These are phyloP conservation scores for Todus mexicanus DNA, from an alignment of 2,797 vertebrate genomes.

Conservation along the genomic window DNA sequence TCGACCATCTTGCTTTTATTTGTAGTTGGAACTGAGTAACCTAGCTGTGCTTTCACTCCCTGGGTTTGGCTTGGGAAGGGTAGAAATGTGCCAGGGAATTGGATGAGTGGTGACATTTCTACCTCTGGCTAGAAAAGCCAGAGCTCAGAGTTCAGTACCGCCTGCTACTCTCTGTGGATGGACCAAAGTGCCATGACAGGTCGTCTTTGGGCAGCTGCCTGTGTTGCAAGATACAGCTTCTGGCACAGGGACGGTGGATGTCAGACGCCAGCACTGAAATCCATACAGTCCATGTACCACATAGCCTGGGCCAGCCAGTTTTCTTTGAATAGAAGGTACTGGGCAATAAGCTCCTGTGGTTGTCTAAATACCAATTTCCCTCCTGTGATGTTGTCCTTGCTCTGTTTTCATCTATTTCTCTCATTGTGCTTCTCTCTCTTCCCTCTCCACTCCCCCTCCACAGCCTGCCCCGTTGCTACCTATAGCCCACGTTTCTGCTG, in stretches of 20 bases:
- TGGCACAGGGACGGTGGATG: background rate
- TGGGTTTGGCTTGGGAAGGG: background rate
- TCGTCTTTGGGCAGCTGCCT: background rate
- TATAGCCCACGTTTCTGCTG: conserved; percentile 49
- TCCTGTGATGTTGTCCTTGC: background rate
- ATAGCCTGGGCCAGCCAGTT: background rate
- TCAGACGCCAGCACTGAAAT: background rate
- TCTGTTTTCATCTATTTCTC: background rate
- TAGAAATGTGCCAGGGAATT: background rate
- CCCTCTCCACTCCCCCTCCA: background rate
- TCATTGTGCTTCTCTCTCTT: background rate
- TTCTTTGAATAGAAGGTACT: background rate
- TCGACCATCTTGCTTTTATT: background rate
- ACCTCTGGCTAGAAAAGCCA: background rate
- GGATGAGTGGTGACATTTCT: background rate
- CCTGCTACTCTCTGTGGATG: background rate
- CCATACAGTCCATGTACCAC: background rate
- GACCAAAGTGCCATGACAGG: background rate
- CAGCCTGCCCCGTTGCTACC: background rate
- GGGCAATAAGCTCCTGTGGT: background rate
- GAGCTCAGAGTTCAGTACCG: background rate
- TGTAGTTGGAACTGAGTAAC: background rate
- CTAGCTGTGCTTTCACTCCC: background rate
- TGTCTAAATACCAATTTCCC: background rate
- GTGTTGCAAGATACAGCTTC: background rate